Percentiles rank a stretch among this genome's conserved stretches.
These are phyloP conservation scores for Ibycter americanus DNA, from an alignment of 2,797 vertebrate genomes.

Conservation along the genomic window DNA sequence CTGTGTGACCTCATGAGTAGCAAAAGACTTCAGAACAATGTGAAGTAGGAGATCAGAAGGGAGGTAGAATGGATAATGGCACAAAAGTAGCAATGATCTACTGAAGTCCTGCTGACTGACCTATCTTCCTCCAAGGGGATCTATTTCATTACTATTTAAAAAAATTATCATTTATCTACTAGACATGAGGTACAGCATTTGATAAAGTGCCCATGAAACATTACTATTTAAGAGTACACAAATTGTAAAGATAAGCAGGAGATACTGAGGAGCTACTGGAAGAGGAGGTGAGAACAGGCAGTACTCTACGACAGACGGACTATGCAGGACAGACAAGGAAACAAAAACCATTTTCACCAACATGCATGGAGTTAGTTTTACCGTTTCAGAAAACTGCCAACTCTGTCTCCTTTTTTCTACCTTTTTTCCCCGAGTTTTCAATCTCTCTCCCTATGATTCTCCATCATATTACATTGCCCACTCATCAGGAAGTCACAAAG, in stretches of 20 bases:
- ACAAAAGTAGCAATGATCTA: not conserved
- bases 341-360: not conserved
- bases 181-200: not conserved
- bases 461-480: not conserved
- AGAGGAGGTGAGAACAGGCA: not conserved
- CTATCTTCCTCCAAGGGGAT: not conserved
- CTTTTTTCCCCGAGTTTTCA: not conserved
- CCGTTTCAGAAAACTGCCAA: not conserved
- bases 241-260: not conserved
- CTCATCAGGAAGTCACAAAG: not conserved
- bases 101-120: not conserved
- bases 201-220: not conserved
- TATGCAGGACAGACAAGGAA: not conserved
- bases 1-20: not conserved
- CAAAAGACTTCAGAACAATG: not conserved
- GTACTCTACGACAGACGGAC: not conserved
- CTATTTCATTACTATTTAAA: not conserved
- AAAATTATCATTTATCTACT: not conserved
- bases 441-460: not conserved
- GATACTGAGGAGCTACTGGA: not conserved
- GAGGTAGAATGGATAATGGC: not conserved
- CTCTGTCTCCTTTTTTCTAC: not conserved
- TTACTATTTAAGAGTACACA: not conserved
- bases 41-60: not conserved
- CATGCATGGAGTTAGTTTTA: not conserved